Conservation (phyloP, 1,140 invertebrate species). For the Cepaea nemoralis region DNA sequence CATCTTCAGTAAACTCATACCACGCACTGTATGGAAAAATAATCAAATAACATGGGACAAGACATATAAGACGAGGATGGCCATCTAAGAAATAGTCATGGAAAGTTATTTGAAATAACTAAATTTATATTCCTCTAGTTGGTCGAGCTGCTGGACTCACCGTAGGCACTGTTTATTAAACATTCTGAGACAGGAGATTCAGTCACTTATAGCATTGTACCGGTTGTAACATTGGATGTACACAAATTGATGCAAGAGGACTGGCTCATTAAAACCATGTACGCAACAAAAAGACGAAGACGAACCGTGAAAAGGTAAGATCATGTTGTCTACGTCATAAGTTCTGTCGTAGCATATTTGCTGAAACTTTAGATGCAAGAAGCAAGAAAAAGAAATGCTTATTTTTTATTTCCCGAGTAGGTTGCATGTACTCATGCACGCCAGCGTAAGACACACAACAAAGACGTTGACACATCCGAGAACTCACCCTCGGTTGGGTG, state of each 20-base stretch:
- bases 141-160: no score
- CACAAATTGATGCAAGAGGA: constrained; percentile 57
- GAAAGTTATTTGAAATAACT: no score
- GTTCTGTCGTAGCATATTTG: background rate
- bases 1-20: background rate
- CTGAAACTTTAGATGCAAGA: no score
- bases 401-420: background rate
- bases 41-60: no score
- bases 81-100: no score
- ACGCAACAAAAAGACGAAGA: constrained; percentile 91
- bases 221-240: background rate
- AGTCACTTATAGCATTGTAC: no score
- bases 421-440: constrained; percentile 26
- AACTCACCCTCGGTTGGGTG: background rate
- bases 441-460: background rate
- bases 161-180: no score
- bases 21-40: background rate
- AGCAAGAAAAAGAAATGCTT: background rate
- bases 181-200: no score
- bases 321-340: background rate
- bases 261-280: constrained; percentile 80
- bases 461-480: background rate
- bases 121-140: no score
- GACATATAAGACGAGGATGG: no score
- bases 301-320: constrained; percentile 93